Conservation (phyloP, 1,140 invertebrate species). For the roundworm (Caenorhabditis elegans) region WBcel235 BX284603.4:2334001-2334500, state of each 20-base stretch:
- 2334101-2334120: not conserved
- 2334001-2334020: too few species aligned
- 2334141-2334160: constrained; percentile 92
- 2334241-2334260: constrained; percentile 81
- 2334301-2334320: not conserved
- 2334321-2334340: constrained; percentile 91
- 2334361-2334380: constrained; percentile 96
- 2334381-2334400: constrained; percentile 85
- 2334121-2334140: constrained; percentile 50
- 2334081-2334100: too few species aligned
- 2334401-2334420: constrained; percentile 94
- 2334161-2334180: constrained; percentile 81
- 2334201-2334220: constrained; percentile 73
- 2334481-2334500: too few species aligned
- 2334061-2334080: too few species aligned
- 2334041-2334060: too few species aligned
- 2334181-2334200: constrained; percentile 76
- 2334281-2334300: constrained; percentile 71
- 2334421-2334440: constrained; percentile 73
- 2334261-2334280: constrained; percentile 78
- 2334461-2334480: too few species aligned
- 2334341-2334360: constrained; percentile 86
- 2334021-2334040: too few species aligned
- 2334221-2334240: constrained; percentile 90
- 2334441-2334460: too few species aligned